Evolutionary conservation across 64 coral and sea anemone species (phyloP), one percentile per base, ranked within the genome.

Genomic region (Pocillopora damicornis): DNA sequence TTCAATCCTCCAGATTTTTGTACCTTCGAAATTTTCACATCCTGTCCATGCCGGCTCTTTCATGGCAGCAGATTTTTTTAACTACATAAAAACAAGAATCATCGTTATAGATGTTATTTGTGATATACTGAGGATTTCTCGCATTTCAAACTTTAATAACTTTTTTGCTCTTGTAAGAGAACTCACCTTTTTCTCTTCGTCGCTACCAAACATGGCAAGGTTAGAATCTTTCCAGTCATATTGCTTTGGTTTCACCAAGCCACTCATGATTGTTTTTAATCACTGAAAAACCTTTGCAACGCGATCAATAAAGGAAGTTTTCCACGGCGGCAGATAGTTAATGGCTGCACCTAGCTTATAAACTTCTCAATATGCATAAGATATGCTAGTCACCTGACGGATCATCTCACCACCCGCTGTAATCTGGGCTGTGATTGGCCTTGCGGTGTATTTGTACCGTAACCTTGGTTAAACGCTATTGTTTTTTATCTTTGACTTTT

Each of bases 1-100:
- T 73, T 85, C 81, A n/a, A 85, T 85, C 38, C 81, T 85, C 81
- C 81, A 85, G 25, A 85, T 58, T 85, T 26, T 85, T 14, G n/a
- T 36, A 58, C 81, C 81, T 56, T 58, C 15, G 37, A 77, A 51
- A 20, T 77, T 15, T 20, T 73, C 37, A 11, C 37, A 56, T 13
- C 63, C 81, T 23, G 3, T 67, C 81, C 81, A 85, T 2, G 65
- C 81, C 20, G 65, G 81, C 3, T 85, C 81, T 20, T 11, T 11
- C 57, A 5, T 11, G 4, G 81, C 81, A 1, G 81, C 18, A 25
- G 1, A 15, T n/a, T 85, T 85, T 20, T 58, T 85, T 0, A 73
- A 2, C 81, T 85, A 14, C 2, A 77, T 56, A 77, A 77, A 4
- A n/a, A 17, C 60, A 61, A 61, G 14, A 63, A 63, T 63, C 11